A percentile compares a stretch with the other conserved stretches of the same genome.
These are phyloP conservation scores for Listronotus oregonensis DNA, from an alignment of 1,140 invertebrate genomes.

Conservation along the genomic window DNA sequence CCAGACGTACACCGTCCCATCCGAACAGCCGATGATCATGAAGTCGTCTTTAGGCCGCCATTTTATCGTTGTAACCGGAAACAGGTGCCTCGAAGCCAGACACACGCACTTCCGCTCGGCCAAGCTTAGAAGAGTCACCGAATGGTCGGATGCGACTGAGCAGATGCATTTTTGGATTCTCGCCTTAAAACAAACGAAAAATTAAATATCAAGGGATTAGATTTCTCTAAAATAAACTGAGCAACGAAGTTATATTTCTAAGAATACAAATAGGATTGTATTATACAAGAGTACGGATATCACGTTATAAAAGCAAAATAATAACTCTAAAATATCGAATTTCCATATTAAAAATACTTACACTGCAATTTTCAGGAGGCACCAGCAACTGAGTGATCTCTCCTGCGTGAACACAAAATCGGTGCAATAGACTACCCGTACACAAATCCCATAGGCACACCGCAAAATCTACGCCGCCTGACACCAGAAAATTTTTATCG, in stretches of 20 bases:
- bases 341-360: slow-evolving; percentile 60
- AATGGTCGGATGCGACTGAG: slow-evolving; percentile 96
- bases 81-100: slow-evolving; percentile 93
- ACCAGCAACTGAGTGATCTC: slow-evolving; percentile 90
- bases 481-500: slow-evolving; percentile 88
- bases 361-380: slow-evolving; percentile 89
- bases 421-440: slow-evolving; percentile 84
- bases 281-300: too few species aligned
- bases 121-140: slow-evolving; percentile 90
- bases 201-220: not conserved
- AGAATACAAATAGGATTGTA: too few species aligned
- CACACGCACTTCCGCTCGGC: slow-evolving; percentile 95
- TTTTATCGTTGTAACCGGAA: slow-evolving; percentile 94
- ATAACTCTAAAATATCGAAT: too few species aligned
- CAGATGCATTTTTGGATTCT: slow-evolving; percentile 94
- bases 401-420: slow-evolving; percentile 95
- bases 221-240: not conserved
- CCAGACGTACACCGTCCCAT: slow-evolving; percentile 98
- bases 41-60: slow-evolving; percentile 98
- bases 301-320: too few species aligned
- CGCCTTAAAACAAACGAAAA: slow-evolving; percentile 73
- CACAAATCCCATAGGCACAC: slow-evolving; percentile 98
- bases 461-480: slow-evolving; percentile 96
- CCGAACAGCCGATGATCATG: slow-evolving; percentile 96
- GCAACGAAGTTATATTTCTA: not conserved